A percentile compares a stretch with the other conserved stretches of the same genome.
These are phyloP conservation scores for Brachypterus glaber DNA, from an alignment of 2,888 invertebrate genomes.

Conservation along the genomic window DNA sequence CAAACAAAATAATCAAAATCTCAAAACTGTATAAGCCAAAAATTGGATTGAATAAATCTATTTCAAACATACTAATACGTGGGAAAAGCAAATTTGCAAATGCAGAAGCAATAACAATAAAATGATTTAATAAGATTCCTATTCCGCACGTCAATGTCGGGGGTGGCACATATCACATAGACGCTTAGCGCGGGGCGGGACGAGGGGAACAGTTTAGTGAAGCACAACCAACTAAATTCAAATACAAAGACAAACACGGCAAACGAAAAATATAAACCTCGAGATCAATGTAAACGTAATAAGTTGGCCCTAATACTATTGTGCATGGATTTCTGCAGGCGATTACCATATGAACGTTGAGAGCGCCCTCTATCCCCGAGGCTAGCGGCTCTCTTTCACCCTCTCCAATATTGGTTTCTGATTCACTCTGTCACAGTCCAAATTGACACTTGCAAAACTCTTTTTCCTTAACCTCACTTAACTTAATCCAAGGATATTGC, in stretches of 20 bases:
- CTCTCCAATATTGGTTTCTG: slow-evolving; percentile 41
- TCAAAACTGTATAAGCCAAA: no score
- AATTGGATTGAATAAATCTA: no score
- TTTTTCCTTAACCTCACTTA: no score
- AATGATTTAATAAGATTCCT: no score
- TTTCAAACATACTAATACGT: no score
- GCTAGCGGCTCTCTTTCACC: slow-evolving; percentile 33
- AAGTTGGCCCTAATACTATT: slow-evolving; percentile 43
- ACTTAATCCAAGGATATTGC: no score
- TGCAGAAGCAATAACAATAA: no score
- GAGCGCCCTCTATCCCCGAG: slow-evolving; percentile 30
- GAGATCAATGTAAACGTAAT: slow-evolving; percentile 44
- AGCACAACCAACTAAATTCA: slow-evolving; percentile 38
- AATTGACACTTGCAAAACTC: no score
- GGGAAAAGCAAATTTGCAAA: no score
- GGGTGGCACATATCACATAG: no score
- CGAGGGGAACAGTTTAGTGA: slow-evolving; percentile 21
- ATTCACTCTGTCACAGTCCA: slow-evolving; percentile 40
- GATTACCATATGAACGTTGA: slow-evolving; percentile 41
- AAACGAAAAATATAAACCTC: slow-evolving; percentile 42
- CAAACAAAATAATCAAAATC: no score
- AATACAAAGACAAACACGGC: slow-evolving; percentile 41
- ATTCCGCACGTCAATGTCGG: no score
- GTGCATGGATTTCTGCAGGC: slow-evolving; percentile 42
- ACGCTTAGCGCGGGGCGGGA: slow-evolving; percentile 14